A percentile compares a stretch with the other conserved stretches of the same genome.
These are phyloP conservation scores for Prunella fulvescens DNA, from an alignment of 2,113 vertebrate species.

Conservation along the genomic window DNA sequence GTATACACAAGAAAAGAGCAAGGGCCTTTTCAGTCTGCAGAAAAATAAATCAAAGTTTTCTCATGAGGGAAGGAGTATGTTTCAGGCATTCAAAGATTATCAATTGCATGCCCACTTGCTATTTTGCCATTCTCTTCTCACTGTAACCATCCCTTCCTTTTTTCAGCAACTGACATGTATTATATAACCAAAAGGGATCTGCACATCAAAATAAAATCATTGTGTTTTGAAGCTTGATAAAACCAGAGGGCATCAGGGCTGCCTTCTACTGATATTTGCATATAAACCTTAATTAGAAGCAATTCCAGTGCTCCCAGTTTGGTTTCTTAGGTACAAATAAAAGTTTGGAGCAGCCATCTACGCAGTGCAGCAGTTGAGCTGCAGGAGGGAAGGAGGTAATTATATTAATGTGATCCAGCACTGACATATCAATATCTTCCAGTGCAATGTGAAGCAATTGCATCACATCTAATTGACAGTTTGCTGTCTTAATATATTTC, in stretches of 20 bases:
- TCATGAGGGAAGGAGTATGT: background rate
- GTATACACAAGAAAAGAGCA: background rate
- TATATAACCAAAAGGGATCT: background rate
- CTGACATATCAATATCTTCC: constrained; percentile 33
- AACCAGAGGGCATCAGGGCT: background rate
- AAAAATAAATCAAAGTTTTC: background rate
- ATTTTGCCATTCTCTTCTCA: background rate
- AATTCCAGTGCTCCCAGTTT: constrained; percentile 20
- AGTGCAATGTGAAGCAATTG: constrained; percentile 12
- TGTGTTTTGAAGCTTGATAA: background rate
- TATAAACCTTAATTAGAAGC: background rate
- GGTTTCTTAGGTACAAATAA: constrained; percentile 4
- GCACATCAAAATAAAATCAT: background rate
- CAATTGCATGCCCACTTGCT: background rate
- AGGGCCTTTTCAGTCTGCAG: background rate
- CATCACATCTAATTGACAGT: background rate
- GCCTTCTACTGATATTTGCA: background rate
- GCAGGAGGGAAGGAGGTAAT: background rate
- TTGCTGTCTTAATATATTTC: constrained; percentile 13
- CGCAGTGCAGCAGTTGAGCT: background rate
- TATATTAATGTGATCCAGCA: constrained; percentile 18
- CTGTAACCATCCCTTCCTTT: background rate
- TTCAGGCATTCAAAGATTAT: background rate
- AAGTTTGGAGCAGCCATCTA: background rate
- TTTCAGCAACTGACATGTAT: background rate